These are phyloP conservation scores for Halocynthia roretzi DNA, from an alignment of 23 tunicate genomes.

Conservation along the genomic window DNA sequence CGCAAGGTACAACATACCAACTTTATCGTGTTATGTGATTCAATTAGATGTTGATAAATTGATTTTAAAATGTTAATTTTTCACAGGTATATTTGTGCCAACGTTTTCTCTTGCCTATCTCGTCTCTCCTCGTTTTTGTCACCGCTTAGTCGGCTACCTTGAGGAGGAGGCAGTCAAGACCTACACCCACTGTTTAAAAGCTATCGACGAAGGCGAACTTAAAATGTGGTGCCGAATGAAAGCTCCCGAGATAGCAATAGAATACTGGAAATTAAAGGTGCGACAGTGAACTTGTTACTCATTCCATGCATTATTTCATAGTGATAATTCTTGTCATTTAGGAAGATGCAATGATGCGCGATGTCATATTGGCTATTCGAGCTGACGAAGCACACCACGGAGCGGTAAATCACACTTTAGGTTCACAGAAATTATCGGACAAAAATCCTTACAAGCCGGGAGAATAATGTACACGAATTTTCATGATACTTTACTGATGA, in stretches of 20 bases:
- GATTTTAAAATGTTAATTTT: neutral
- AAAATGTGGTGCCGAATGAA: conserved; percentile 94
- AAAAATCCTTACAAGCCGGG: conserved; percentile 83
- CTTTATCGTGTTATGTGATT: neutral
- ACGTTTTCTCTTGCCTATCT: conserved; percentile 75
- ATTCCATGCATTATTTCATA: neutral
- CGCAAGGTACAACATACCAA: conserved; percentile 42
- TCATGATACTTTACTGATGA: too few species aligned
- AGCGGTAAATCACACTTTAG: conserved; percentile 66
- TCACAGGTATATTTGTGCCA: conserved; percentile 59
- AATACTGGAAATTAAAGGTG: conserved; percentile 71
- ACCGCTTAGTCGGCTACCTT: conserved; percentile 87
- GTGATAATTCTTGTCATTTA: conserved; percentile 13
- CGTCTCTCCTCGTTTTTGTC: conserved; percentile 78
- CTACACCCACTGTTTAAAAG: conserved; percentile 60
- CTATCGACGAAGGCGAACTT: conserved; percentile 68
- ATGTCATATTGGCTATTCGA: conserved; percentile 78
- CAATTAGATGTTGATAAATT: too few species aligned
- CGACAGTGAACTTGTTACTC: neutral
- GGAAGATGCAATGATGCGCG: conserved; percentile 91
- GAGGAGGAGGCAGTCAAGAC: conserved; percentile 92
- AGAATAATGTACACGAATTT: conserved; percentile 16
- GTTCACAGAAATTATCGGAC: conserved; percentile 53
- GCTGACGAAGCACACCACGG: conserved; percentile 93
- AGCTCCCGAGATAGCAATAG: conserved; percentile 87